These are phyloP conservation scores for Dryobates pubescens DNA, from an alignment of 2,797 vertebrate species.

Conservation along the genomic window DNA sequence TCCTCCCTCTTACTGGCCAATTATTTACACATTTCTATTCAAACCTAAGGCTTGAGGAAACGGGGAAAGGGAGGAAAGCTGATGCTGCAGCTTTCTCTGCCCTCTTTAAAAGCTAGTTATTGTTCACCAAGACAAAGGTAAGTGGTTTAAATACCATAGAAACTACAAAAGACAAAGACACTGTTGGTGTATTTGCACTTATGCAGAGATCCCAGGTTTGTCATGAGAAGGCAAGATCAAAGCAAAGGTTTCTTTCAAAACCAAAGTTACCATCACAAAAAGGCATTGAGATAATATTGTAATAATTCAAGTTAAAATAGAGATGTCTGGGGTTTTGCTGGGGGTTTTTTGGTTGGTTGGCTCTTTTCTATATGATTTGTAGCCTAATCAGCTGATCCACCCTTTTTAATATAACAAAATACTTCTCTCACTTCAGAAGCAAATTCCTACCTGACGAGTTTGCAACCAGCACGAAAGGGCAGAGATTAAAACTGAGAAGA, in stretches of 20 bases:
- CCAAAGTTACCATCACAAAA: not conserved
- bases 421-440: not conserved
- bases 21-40: conserved; percentile 22
- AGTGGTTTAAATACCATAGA: not conserved
- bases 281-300: accelerated
- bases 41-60: not conserved
- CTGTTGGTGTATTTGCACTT: not conserved
- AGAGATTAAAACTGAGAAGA: not conserved
- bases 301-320: not conserved
- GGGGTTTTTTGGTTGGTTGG: no score
- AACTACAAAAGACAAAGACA: not conserved
- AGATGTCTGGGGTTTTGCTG: not conserved
- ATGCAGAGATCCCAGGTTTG: not conserved
- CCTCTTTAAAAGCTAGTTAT: not conserved
- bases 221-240: not conserved
- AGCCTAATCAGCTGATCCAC: not conserved
- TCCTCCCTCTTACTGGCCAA: not conserved
- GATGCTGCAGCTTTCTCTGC: not conserved
- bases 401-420: not conserved
- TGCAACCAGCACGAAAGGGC: not conserved
- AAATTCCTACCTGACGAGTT: not conserved
- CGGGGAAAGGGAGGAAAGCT: not conserved
- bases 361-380: not conserved
- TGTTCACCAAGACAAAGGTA: not conserved
- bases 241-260: not conserved